These are phyloP conservation scores for Tribolium madens DNA, from an alignment of 1,140 invertebrate genomes.

Conservation along the genomic window DNA sequence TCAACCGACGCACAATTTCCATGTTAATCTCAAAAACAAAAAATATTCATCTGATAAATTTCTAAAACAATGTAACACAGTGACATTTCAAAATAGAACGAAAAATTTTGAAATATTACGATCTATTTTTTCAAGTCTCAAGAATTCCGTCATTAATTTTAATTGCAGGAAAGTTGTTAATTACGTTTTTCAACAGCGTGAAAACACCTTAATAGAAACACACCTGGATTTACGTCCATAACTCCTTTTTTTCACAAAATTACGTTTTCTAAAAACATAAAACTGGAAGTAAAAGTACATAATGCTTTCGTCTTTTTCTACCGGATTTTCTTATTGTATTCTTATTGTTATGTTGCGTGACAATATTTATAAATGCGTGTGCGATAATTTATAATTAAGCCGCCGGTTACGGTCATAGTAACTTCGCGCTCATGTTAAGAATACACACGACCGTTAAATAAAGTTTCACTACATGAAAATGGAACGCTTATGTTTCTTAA, in stretches of 20 bases:
- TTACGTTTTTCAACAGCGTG: not conserved
- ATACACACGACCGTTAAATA: conserved; percentile 14
- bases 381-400: conserved; percentile 3
- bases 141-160: not conserved
- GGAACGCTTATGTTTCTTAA: conserved; percentile 5
- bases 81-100: no score
- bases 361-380: conserved; percentile 2
- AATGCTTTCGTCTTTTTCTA: not conserved
- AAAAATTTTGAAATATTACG: no score
- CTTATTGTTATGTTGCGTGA: not conserved
- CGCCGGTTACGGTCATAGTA: not conserved
- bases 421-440: not conserved
- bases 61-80: no score
- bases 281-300: not conserved
- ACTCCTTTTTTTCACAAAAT: not conserved
- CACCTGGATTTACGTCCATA: not conserved
- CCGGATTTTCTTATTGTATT: not conserved
- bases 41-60: no score
- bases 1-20: not conserved
- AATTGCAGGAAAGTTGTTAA: not conserved
- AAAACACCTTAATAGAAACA: not conserved
- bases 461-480: conserved; percentile 34
- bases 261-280: not conserved
- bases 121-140: no score
- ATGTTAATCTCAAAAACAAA: no score